These are phyloP conservation scores for Chloebia gouldiae DNA, from an alignment of 2,113 vertebrate genomes.

Conservation along the genomic window DNA sequence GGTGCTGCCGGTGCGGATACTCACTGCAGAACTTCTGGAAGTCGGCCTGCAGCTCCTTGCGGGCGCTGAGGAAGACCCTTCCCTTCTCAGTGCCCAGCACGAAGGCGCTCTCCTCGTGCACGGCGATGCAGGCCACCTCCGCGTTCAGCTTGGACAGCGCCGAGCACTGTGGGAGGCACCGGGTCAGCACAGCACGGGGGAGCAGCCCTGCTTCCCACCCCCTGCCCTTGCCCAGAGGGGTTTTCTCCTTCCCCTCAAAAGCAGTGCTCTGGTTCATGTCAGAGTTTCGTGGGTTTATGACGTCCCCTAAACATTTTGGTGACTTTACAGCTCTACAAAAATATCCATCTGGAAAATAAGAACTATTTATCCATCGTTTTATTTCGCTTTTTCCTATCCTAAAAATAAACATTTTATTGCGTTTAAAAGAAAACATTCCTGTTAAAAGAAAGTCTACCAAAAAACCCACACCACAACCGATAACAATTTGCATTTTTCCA, in stretches of 20 bases:
- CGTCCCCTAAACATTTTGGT: not conserved
- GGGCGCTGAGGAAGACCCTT: conserved; percentile 87
- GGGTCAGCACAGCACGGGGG: not conserved
- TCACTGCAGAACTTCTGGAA: conserved; percentile 98
- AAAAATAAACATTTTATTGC: not conserved
- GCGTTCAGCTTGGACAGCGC: conserved; percentile 97
- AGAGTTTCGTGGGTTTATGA: not conserved
- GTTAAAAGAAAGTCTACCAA: not conserved
- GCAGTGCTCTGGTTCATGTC: not conserved
- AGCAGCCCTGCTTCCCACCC: not conserved
- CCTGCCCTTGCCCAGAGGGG: too few relatives aligned
- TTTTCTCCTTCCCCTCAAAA: not conserved
- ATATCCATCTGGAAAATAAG: not conserved
- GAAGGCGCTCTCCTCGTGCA: conserved; percentile 93
- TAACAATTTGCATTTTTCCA: conserved; percentile 9
- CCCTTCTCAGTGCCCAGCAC: conserved; percentile 93
- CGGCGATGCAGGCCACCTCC: conserved; percentile 95
- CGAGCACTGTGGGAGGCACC: conserved; percentile 78
- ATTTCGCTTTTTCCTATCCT: not conserved
- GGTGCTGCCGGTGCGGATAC: not conserved
- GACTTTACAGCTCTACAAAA: not conserved
- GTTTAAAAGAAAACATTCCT: not conserved
- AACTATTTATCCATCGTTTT: not conserved
- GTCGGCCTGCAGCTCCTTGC: conserved; percentile 93
- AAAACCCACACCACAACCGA: not conserved